Base-by-base conservation (phyloP, 2,797 vertebrate species). In the Pseudochromis fuscus region DNA sequence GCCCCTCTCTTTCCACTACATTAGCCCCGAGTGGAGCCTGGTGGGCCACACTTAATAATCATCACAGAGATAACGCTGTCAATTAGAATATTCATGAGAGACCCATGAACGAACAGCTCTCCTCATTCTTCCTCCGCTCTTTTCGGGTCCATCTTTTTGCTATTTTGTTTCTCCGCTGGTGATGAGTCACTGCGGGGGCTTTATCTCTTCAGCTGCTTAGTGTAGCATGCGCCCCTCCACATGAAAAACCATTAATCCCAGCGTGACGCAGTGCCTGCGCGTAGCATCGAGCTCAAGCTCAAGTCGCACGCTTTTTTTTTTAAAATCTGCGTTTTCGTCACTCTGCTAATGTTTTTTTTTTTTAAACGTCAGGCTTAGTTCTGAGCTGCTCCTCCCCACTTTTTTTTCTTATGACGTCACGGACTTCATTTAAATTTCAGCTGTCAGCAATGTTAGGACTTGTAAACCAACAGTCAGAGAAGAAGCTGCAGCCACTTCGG, bases 101-200 rank as follows among this genome's bases (percentile, higher is more conserved):
- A 70, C 59, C 50, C 30, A 16, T 75, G 83, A 79, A 88, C 76
- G 67, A 74, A 28, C 66, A 3, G 64, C 82, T 78, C 75, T 70
- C 70, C 52, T 77, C 68, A 25, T 58, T 84, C 77, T 73, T 68
- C 61, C 46, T 11, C 57, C 53, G 42, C 52, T 67, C 50, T 31
- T 68, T 84, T 81, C 44, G 67, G 72, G 72, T 64, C 61, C 60
- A 52, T 67, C 77, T 72, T 57, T 60, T 56, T 64, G 52, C 72
- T 55, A 66, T 84, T 84, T 83, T 65, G 72, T 83, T 44, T 77
- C 79, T 71, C 50, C 49, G 74, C 72, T 75, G 60, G 61, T 72
- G 87, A 93, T 93, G 93, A 94, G 87, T 94, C 93, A 94, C 91
- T 82, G 88, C 68, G 79, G 91, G 92, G 88, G 91, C 65, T 89